A percentile compares a stretch with the other conserved stretches of the same genome.
Conservation (phyloP, 2,797 vertebrate genomes). For the Muscicapa comitata region DNA sequence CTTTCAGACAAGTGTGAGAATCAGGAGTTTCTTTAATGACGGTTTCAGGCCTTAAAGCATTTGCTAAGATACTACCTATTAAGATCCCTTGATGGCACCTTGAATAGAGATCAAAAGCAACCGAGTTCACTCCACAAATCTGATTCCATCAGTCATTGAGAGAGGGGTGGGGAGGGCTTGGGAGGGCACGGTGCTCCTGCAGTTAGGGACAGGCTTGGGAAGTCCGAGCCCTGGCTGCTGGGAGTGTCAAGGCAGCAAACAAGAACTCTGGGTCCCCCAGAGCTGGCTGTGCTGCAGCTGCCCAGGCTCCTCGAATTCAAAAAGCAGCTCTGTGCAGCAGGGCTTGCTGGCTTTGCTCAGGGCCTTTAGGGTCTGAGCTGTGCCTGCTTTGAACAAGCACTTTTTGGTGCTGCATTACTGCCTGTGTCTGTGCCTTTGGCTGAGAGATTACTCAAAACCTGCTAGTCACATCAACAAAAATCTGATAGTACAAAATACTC, state of each 20-base stretch:
- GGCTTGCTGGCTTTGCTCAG: not conserved
- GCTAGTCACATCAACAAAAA: not conserved
- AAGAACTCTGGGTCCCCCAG: not conserved
- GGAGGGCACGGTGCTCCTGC: not conserved
- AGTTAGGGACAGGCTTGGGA: not conserved
- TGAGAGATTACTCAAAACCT: not conserved
- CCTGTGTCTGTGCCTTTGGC: not conserved
- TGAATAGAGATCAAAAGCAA: slow-evolving; percentile 71
- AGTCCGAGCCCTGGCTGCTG: not conserved
- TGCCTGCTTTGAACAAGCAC: rapidly evolving
- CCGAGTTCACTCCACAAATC: slow-evolving; percentile 46
- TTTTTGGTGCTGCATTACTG: not conserved
- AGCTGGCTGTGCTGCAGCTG: not conserved
- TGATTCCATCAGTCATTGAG: slow-evolving; percentile 33
- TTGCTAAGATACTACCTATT: slow-evolving; percentile 55
- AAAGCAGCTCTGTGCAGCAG: not conserved
- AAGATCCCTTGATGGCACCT: slow-evolving; percentile 63
- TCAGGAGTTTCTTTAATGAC: slow-evolving; percentile 55
- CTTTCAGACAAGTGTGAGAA: slow-evolving; percentile 73
- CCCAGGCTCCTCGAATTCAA: not conserved
- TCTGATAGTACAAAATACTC: not conserved
- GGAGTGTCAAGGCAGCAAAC: not conserved
- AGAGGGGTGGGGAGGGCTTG: slow-evolving; percentile 41
- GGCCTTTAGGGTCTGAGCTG: not conserved
- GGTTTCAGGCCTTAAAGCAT: slow-evolving; percentile 34